Percentiles rank a stretch among this genome's conserved stretches.
Evolutionary conservation across 2,797 vertebrate species (phyloP).

Genomic region (Crotalus adamanteus): DNA sequence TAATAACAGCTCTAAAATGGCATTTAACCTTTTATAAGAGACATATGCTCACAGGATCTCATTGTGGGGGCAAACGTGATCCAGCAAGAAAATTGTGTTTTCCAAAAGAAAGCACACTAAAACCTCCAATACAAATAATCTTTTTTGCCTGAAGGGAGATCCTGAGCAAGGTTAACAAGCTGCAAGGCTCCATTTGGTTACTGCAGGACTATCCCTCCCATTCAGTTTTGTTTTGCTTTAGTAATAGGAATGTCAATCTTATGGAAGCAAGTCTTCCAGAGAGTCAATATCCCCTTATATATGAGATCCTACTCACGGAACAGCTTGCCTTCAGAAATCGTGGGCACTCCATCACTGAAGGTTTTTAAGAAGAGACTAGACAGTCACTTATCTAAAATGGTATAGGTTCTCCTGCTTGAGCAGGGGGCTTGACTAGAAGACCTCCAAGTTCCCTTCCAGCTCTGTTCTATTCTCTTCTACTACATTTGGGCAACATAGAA

Average conservation of each 20-base stretch:
- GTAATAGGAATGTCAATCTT: not conserved
- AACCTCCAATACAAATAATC: not conserved
- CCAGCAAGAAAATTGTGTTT: not conserved
- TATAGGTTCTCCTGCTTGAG: too few relatives aligned
- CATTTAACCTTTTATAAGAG: not conserved
- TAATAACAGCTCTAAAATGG: not conserved
- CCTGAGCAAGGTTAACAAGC: not conserved
- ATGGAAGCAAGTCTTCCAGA: not conserved
- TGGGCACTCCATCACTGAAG: too few relatives aligned
- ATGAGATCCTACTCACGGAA: not conserved
- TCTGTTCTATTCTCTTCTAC: too few relatives aligned
- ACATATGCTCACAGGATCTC: not conserved
- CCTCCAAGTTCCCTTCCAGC: too few relatives aligned
- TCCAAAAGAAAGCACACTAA: not conserved
- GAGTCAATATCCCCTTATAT: not conserved
- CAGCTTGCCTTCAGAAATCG: too few relatives aligned
- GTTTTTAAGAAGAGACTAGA: too few relatives aligned
- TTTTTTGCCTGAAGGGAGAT: not conserved
- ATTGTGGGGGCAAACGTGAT: not conserved
- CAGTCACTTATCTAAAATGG: too few relatives aligned
- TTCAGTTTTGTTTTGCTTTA: not conserved
- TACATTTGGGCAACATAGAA: not conserved
- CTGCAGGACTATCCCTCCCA: not conserved
- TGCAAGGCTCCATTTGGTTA: not conserved
- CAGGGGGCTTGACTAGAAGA: too few relatives aligned